phyloP scores from a whole-genome alignment of 1,140 invertebrate species.

The Paralvinella palmiformis region DNA sequence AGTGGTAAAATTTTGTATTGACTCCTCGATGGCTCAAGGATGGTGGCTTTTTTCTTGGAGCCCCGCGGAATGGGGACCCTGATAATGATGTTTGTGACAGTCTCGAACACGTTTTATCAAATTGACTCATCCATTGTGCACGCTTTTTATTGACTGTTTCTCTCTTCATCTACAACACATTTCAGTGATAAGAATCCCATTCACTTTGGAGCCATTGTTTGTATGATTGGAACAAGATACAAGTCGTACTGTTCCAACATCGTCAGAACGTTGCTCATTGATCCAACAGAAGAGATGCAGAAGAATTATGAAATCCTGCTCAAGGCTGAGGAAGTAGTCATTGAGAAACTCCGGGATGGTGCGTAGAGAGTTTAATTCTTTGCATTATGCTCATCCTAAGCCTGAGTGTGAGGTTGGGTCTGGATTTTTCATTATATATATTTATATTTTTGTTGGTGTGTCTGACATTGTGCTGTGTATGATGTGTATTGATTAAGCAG shows the following conservation, averaged over 20 bases:
- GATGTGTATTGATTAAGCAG: too few species aligned
- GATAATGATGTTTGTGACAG: too few species aligned
- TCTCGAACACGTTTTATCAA: too few species aligned
- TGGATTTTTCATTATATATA: neutral
- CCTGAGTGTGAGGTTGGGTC: neutral
- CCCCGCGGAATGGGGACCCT: too few species aligned
- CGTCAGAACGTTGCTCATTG: slow-evolving; percentile 92
- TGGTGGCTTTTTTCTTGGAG: too few species aligned
- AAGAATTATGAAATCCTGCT: slow-evolving; percentile 89
- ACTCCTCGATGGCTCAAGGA: neutral
- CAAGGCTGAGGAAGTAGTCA: slow-evolving; percentile 83
- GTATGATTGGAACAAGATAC: slow-evolving; percentile 88
- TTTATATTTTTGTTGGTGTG: slow-evolving; percentile 4
- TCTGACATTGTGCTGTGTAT: too few species aligned
- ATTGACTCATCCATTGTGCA: too few species aligned
- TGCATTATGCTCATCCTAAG: neutral
- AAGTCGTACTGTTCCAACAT: slow-evolving; percentile 99
- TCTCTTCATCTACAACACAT: too few species aligned
- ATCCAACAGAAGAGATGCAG: slow-evolving; percentile 73
- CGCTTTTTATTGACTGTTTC: too few species aligned
- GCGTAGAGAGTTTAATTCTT: neutral
- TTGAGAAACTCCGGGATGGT: slow-evolving; percentile 74
- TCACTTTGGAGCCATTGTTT: slow-evolving; percentile 94
- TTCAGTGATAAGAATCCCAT: slow-evolving; percentile 85
- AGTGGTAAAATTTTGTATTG: neutral